Percentiles rank a stretch among this genome's conserved stretches.
These are phyloP conservation scores for Sebastes hubbsi DNA, from an alignment of 2,797 vertebrate species.

Conservation along the genomic window DNA sequence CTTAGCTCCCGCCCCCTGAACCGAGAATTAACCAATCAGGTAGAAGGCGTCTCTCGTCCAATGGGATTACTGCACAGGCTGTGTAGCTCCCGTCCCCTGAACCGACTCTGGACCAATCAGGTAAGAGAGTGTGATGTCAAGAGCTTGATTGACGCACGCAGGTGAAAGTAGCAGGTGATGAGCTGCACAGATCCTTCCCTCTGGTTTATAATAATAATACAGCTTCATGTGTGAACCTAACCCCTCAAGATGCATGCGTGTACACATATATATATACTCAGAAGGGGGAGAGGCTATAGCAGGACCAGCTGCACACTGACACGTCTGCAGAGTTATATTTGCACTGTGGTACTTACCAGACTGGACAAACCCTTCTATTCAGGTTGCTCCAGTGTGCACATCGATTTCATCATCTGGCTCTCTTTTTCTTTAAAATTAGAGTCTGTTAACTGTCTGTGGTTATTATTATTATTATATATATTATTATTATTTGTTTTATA, in stretches of 20 bases:
- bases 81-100: constrained; percentile 43
- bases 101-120: constrained; percentile 62
- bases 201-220: constrained; percentile 57
- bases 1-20: constrained; percentile 46
- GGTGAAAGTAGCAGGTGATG: constrained; percentile 74
- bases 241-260: constrained; percentile 26
- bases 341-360: constrained; percentile 75
- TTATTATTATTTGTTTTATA: too few species aligned
- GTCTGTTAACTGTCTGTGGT: background rate
- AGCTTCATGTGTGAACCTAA: constrained; percentile 51
- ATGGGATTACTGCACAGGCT: constrained; percentile 50
- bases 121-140: constrained; percentile 50
- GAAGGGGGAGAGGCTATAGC: constrained; percentile 23
- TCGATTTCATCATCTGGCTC: constrained; percentile 62
- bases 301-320: constrained; percentile 76
- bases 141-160: constrained; percentile 78
- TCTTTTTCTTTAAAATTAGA: constrained; percentile 37
- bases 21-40: constrained; percentile 62
- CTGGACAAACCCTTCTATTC: constrained; percentile 62
- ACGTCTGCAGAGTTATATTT: constrained; percentile 83
- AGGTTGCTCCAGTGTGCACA: constrained; percentile 49
- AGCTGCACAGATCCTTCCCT: constrained; percentile 1
- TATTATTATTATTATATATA: too few species aligned
- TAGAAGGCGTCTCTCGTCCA: constrained; percentile 47
- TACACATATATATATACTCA: constrained; percentile 69